Evolutionary conservation across 1,140 invertebrate genomes (phyloP), one percentile per base, ranked within the genome.

Genomic region (Argopecten irradians): DNA sequence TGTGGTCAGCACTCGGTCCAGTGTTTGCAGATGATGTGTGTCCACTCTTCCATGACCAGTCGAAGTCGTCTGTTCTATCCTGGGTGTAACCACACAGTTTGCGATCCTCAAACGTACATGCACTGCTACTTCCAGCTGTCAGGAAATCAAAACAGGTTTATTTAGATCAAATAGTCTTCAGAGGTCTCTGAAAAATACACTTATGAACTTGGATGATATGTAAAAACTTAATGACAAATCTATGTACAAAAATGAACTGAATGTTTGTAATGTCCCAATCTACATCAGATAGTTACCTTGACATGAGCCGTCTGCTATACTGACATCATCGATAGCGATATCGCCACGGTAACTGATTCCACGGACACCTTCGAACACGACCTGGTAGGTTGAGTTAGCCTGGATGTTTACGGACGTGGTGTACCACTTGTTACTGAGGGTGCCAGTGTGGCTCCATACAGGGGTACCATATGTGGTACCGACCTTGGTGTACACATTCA

Each of bases 321-420:
- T 55, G 35, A 95, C 91, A 84, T 95, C 94, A 89, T 95, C 94
- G 0, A 95, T 22, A 14, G 92, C 94, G 86, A 95, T 94, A 84
- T 95, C 94, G 41, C 94, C 94, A 34, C 46, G 43, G 87, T 91
- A 94, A 82, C 90, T 91, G 14, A 87, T 90, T 71, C 93, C 94
- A 13, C 97, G 96, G 39, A 96, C 96, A 2, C 96, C 97, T 93
- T 97, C 96, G 91, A 97, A 97, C 14, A 97, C 95, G 34, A 97
- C 95, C 95, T 97, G 88, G 87, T 93, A 93, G 22, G 89, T 84
- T 2, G 82, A 84, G 41, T 87, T 91, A 22, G 55, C 88, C 71
- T 90, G 88, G n/a, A 93, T 90, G 32, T 90, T 85, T 16, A 94
- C 91, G 36, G 89, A 90, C 7, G 93, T 92, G 3, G 89, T 85